Base-by-base conservation (phyloP, 1,140 invertebrate genomes). In the Psix sp. region DNA sequence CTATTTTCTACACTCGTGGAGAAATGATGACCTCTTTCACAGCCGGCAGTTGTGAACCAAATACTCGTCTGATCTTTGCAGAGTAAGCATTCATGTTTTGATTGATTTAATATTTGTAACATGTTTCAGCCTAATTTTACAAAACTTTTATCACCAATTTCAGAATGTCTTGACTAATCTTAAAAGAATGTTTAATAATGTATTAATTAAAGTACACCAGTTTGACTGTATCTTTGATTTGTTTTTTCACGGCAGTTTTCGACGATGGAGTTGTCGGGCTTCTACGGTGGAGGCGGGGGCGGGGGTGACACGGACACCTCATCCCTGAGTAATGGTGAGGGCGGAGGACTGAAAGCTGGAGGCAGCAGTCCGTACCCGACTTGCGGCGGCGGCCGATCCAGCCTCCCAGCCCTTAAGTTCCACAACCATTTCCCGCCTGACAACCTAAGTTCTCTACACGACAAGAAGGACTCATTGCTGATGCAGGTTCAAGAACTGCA, bases 381-480 rank as follows among this genome's bases (percentile, higher is more conserved):
- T 18, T 88, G 88, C 71, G 90, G 90, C 57, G 67, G 66, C 70
- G 89, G 89, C 54, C 92, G 93, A 81, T 92, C 93, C 24, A 91
- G 92, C 72, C 91, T 93, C 59, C 93, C 93, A 51, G 94, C 93
- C 59, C 90, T 95, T 76, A 95, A 95, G 86, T 96, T 96, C 85
- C 94, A 96, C 89, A 95, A 96, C 85, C 94, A 95, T 81, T 96
- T 96, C 87, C 94, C 94, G 74, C 94, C 94, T 51, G 94, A 96
- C 84, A 91, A 92, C 82, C 89, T 93, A 81, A 91, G 89, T 84
- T 78, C 82, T 70, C 67, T 89, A 52, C 88, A 90, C 80, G 90
- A 90, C 83, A 89, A 90, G 80, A 90, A 90, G 81, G 90, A 90
- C 84, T 89, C 88, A 21, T 82, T 90, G 68, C 87, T 90, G 77